Evolutionary conservation across 1,140 invertebrate genomes (phyloP).

Genomic region (Lerema accius): DNA sequence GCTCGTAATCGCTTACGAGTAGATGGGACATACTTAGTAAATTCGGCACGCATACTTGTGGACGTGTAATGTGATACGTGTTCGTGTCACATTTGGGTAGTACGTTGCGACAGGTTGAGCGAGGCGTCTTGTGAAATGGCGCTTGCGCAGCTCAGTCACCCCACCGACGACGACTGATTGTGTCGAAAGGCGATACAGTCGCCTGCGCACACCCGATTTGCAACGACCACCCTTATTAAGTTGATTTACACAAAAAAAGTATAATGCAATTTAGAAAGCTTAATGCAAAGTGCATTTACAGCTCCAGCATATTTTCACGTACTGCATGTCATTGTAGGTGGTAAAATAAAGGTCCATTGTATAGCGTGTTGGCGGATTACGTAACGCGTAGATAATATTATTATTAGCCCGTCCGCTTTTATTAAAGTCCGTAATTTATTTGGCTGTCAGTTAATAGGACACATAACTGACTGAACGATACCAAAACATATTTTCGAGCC

Average conservation of each 20-base stretch:
- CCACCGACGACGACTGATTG: conserved; percentile 64
- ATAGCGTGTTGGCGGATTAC: conserved; percentile 34
- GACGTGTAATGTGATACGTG: conserved; percentile 76
- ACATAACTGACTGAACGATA: no score
- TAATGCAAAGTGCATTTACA: not conserved
- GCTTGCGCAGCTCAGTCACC: conserved; percentile 76
- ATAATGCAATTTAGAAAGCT: not conserved
- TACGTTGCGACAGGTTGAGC: conserved; percentile 78
- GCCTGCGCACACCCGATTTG: conserved; percentile 55
- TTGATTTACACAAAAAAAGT: not conserved
- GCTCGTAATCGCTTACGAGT: conserved; percentile 19
- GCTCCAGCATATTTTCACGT: not conserved
- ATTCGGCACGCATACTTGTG: conserved; percentile 56
- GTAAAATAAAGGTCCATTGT: conserved; percentile 26
- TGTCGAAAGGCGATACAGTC: conserved; percentile 73
- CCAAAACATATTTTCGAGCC: no score
- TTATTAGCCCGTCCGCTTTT: no score
- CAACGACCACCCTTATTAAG: conserved; percentile 45
- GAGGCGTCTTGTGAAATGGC: conserved; percentile 78
- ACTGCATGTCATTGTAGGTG: conserved; percentile 16
- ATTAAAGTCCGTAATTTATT: no score
- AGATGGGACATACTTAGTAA: conserved; percentile 38
- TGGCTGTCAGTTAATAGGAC: no score
- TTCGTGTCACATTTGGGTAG: conserved; percentile 81
- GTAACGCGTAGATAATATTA: conserved; percentile 45